Percentiles rank a stretch among this genome's conserved stretches.
Evolutionary conservation across 2,797 vertebrate species (phyloP).

Genomic region (Telmatherina bonti): DNA sequence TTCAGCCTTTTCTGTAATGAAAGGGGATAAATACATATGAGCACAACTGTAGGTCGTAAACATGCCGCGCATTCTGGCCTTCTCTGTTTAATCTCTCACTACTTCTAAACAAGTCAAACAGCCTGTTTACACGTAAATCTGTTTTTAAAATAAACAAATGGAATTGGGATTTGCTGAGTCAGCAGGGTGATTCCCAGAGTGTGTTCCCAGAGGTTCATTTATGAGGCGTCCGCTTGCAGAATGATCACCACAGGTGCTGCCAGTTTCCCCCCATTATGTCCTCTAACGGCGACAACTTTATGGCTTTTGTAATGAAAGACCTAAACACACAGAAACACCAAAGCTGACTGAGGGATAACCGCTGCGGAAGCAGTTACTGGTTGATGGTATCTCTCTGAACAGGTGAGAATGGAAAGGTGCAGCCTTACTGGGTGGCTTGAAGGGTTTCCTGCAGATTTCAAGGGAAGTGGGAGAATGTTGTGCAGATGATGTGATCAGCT

Average conservation of each 20-base stretch:
- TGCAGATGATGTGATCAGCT: constrained; percentile 22
- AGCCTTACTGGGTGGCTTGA: neutral
- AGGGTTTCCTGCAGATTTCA: constrained; percentile 20
- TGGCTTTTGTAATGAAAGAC: constrained; percentile 57
- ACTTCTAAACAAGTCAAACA: neutral
- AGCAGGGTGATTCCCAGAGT: constrained; percentile 8
- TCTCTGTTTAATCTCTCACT: constrained; percentile 13
- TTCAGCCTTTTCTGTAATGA: no score
- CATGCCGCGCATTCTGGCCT: constrained; percentile 33
- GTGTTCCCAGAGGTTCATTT: constrained; percentile 47
- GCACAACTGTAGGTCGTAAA: no score
- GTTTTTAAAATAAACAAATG: neutral
- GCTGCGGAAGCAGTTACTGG: constrained; percentile 36
- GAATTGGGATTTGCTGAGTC: constrained; percentile 27
- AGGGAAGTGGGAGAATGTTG: constrained; percentile 12
- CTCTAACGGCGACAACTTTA: constrained; percentile 66
- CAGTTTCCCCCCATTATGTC: constrained; percentile 61
- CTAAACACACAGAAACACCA: constrained; percentile 47
- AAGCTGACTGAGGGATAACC: constrained; percentile 50
- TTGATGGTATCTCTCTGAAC: constrained; percentile 27
- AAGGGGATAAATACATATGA: no score
- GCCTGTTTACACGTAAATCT: neutral
- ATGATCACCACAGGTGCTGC: constrained; percentile 65
- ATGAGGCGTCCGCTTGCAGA: constrained; percentile 15
- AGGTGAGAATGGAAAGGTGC: constrained; percentile 4